These are phyloP conservation scores for Saccostrea cuccullata DNA, from an alignment of 1,140 invertebrate species.

Conservation along the genomic window DNA sequence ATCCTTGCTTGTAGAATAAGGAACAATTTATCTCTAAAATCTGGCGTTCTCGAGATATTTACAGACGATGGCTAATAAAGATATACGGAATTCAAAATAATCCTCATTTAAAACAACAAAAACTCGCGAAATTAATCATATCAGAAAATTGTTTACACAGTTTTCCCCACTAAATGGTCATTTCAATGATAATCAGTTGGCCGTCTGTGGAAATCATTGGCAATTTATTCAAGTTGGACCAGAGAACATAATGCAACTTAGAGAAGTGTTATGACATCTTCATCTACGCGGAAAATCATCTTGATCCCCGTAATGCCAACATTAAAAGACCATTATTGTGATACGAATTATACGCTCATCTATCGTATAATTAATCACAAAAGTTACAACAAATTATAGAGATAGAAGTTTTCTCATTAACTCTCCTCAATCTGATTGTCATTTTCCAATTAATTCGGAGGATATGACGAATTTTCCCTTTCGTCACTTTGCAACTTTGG, in stretches of 20 bases:
- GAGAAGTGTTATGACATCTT: slow-evolving; percentile 36
- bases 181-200: slow-evolving; percentile 47
- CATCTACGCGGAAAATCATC: slow-evolving; percentile 44
- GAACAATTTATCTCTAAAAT: slow-evolving; percentile 40
- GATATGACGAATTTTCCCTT: slow-evolving; percentile 42
- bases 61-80: slow-evolving; percentile 51
- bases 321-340: slow-evolving; percentile 51
- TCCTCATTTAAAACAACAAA: slow-evolving; percentile 51
- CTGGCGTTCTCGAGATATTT: slow-evolving; percentile 39
- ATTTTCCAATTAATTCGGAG: slow-evolving; percentile 45
- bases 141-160: slow-evolving; percentile 47
- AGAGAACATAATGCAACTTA: slow-evolving; percentile 41
- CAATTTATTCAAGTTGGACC: slow-evolving; percentile 42
- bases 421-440: slow-evolving; percentile 14
- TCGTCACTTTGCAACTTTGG: slow-evolving; percentile 35
- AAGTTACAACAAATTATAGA: slow-evolving; percentile 42
- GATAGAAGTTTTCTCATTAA: slow-evolving; percentile 52
- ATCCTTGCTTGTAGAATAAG: not conserved
- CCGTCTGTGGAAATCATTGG: slow-evolving; percentile 33
- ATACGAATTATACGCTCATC: slow-evolving; percentile 41
- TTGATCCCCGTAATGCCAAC: slow-evolving; percentile 44
- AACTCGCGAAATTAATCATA: slow-evolving; percentile 47
- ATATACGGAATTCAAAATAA: slow-evolving; percentile 52
- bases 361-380: slow-evolving; percentile 51
- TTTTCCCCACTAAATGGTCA: slow-evolving; percentile 40